These are phyloP conservation scores for Hippocampus barbouri DNA, from an alignment of 2,113 vertebrate genomes.

Conservation along the genomic window DNA sequence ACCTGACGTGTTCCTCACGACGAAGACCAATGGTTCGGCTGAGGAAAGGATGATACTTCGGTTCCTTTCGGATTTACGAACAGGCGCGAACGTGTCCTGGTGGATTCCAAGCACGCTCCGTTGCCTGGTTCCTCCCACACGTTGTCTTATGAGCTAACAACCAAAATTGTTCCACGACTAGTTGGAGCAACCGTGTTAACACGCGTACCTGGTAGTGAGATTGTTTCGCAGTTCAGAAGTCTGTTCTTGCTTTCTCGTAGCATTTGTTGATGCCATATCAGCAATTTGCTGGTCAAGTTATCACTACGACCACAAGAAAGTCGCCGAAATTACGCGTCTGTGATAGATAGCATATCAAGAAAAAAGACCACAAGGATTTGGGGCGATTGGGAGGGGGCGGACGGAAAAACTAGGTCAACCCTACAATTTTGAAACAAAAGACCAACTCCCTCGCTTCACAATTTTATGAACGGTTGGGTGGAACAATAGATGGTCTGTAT, in stretches of 20 bases:
- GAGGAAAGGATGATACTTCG: slow-evolving; percentile 26
- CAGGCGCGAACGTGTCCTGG: slow-evolving; percentile 15
- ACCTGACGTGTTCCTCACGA: no score
- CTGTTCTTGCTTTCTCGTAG: no score
- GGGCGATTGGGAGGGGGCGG: no score
- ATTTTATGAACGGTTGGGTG: background rate
- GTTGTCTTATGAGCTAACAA: background rate
- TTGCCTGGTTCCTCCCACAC: background rate
- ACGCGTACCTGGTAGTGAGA: background rate
- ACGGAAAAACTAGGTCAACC: background rate
- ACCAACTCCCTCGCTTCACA: background rate
- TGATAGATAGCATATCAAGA: no score
- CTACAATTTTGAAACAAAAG: slow-evolving; percentile 6
- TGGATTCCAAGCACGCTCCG: background rate
- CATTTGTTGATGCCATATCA: no score
- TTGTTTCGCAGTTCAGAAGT: background rate
- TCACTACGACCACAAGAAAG: no score
- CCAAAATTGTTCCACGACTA: background rate
- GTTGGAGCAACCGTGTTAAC: background rate
- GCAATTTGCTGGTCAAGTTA: background rate
- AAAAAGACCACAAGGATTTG: no score
- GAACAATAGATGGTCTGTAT: background rate
- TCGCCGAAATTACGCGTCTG: no score
- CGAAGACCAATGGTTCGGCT: slow-evolving; percentile 39
- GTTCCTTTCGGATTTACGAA: slow-evolving; percentile 30